Percentiles rank a stretch among this genome's conserved stretches.
These are phyloP conservation scores for Rallus limicola DNA, from an alignment of 2,113 vertebrate genomes.

Conservation along the genomic window DNA sequence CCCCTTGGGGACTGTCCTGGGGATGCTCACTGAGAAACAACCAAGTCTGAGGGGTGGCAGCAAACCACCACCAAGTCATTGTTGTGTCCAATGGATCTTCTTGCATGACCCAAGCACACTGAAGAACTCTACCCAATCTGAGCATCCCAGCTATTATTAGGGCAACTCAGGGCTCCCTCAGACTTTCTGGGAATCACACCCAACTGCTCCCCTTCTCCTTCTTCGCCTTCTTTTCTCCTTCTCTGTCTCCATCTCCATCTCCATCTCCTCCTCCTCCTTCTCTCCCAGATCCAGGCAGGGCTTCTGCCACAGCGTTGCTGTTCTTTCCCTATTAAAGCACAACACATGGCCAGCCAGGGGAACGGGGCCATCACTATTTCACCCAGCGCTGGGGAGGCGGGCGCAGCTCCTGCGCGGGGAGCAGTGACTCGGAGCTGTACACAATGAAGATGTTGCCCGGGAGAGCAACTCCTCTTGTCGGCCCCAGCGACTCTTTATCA, in stretches of 20 bases:
- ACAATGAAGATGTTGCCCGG: not conserved
- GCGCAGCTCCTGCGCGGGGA: fast-evolving
- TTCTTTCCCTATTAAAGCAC: not conserved
- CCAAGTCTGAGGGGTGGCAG: not conserved
- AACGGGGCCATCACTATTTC: not conserved
- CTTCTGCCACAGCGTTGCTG: fast-evolving
- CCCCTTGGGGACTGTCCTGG: not conserved
- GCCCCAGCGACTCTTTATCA: not conserved
- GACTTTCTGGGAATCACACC: not conserved
- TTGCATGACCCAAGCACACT: not conserved
- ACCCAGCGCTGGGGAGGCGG: fast-evolving
- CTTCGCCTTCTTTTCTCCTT: not conserved
- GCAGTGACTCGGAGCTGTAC: not conserved
- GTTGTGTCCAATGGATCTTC: not conserved
- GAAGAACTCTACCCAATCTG: not conserved
- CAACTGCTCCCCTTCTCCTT: not conserved
- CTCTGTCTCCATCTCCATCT: not conserved
- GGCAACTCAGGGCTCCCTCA: not conserved
- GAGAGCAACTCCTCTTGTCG: conserved; percentile 36
- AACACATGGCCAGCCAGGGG: too few relatives aligned
- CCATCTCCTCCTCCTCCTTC: not conserved
- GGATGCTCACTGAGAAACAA: not conserved
- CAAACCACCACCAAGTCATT: not conserved
- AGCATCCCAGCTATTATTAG: fast-evolving
- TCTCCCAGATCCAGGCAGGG: not conserved